These are phyloP conservation scores for Esperia sulphurella DNA, from an alignment of 2,888 invertebrate genomes.

Conservation along the genomic window DNA sequence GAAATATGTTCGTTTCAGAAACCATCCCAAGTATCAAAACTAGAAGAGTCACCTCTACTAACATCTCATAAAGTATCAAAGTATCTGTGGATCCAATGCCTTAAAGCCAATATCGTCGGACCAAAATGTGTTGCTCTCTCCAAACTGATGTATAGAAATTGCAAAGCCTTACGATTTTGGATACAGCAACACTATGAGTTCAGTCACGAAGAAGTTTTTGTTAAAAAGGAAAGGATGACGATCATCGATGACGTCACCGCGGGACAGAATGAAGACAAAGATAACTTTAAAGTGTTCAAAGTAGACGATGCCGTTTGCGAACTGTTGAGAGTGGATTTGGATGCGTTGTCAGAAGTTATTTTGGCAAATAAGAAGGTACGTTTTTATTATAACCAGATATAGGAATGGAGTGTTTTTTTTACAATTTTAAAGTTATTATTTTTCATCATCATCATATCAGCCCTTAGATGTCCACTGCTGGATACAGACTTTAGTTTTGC, in stretches of 20 bases:
- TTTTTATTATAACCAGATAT: not conserved
- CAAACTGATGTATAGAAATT: constrained; percentile 46
- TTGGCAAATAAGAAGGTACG: constrained; percentile 65
- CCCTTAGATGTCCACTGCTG: no score
- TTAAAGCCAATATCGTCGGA: constrained; percentile 59
- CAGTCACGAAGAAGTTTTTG: constrained; percentile 19
- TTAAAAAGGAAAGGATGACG: constrained; percentile 26
- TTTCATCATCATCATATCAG: no score
- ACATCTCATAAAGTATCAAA: constrained; percentile 48
- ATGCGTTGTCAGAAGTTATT: constrained; percentile 58
- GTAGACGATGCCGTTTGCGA: constrained; percentile 54
- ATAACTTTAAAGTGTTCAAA: constrained; percentile 27
- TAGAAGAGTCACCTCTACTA: constrained; percentile 28
- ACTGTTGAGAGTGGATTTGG: constrained; percentile 50
- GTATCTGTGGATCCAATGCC: constrained; percentile 47
- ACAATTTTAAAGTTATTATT: no score
- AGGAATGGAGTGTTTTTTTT: no score
- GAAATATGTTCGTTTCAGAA: no score
- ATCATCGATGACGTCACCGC: constrained; percentile 21
- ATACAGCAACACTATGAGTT: constrained; percentile 56
- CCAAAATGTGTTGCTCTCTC: constrained; percentile 58
- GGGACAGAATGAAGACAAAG: constrained; percentile 24
- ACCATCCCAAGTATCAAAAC: constrained; percentile 44
- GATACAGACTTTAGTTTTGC: no score
- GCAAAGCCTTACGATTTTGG: constrained; percentile 53